A percentile compares a stretch with the other conserved stretches of the same genome.
These are phyloP conservation scores for Dioctria rufipes DNA, from an alignment of 2,888 invertebrate genomes.

Conservation along the genomic window DNA sequence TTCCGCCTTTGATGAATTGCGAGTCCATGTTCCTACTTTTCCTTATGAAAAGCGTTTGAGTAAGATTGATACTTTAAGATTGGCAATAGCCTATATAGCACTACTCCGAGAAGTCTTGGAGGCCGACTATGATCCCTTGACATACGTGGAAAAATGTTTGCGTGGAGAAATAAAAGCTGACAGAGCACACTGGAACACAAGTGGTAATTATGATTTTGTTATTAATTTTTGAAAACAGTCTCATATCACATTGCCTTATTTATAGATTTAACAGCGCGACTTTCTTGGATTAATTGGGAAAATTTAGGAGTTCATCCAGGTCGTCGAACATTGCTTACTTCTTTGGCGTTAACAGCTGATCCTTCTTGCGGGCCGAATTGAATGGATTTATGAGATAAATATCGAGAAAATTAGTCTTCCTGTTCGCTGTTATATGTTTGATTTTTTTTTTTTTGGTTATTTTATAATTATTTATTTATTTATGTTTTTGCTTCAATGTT, in stretches of 20 bases:
- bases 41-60: slow-evolving; percentile 98
- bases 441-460: too few relatives aligned
- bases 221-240: neutral
- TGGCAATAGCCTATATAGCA: slow-evolving; percentile 98
- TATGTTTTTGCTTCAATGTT: too few relatives aligned
- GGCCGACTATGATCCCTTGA: slow-evolving; percentile 91
- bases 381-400: neutral
- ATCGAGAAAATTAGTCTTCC: too few relatives aligned
- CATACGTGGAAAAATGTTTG: slow-evolving; percentile 93
- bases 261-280: slow-evolving; percentile 93
- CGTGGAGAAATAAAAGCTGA: slow-evolving; percentile 92
- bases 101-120: slow-evolving; percentile 90
- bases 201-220: slow-evolving; percentile 76
- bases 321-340: slow-evolving; percentile 85
- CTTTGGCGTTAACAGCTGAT: slow-evolving; percentile 84
- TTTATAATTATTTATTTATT: too few relatives aligned
- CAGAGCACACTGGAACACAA: slow-evolving; percentile 95
- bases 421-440: too few relatives aligned
- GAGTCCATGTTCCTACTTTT: slow-evolving; percentile 98
- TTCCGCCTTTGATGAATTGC: slow-evolving; percentile 98
- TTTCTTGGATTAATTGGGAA: slow-evolving; percentile 99
- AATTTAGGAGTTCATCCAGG: slow-evolving; percentile 95
- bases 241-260: slow-evolving; percentile 57
- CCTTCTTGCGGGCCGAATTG: slow-evolving; percentile 63
- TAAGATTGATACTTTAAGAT: slow-evolving; percentile 96